Percentiles rank a stretch among this genome's conserved stretches.
Conservation (phyloP, 2,888 invertebrate species). For the Hypena proboscidalis region DNA sequence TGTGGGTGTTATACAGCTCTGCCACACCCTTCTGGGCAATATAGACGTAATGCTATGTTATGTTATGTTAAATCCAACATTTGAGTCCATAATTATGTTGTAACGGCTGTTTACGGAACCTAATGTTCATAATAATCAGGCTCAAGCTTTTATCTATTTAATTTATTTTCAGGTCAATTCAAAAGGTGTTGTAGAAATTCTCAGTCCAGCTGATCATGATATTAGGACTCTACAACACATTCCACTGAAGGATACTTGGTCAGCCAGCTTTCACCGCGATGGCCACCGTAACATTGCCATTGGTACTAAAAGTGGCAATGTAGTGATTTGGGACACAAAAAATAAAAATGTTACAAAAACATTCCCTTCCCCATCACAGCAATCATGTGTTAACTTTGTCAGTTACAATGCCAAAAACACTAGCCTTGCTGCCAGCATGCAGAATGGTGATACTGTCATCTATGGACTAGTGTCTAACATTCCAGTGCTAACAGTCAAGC, state of each 20-base stretch:
- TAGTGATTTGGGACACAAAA: slow-evolving; percentile 81
- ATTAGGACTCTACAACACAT: slow-evolving; percentile 76
- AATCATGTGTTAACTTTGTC: slow-evolving; percentile 68
- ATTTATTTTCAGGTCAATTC: slow-evolving; percentile 69
- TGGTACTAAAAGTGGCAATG: slow-evolving; percentile 76
- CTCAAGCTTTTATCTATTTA: slow-evolving; percentile 3
- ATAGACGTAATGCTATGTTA: too few relatives aligned
- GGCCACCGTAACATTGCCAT: slow-evolving; percentile 77
- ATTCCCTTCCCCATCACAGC: slow-evolving; percentile 71
- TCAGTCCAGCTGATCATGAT: slow-evolving; percentile 74
- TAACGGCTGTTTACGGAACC: too few relatives aligned
- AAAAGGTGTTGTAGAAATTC: slow-evolving; percentile 74
- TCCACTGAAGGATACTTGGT: slow-evolving; percentile 77
- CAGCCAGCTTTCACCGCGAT: slow-evolving; percentile 77
- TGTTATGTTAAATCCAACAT: too few relatives aligned
- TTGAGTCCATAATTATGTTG: too few relatives aligned
- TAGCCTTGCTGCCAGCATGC: slow-evolving; percentile 76
- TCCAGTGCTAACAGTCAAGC: slow-evolving; percentile 72
- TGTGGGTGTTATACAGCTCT: too few relatives aligned
- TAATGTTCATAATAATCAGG: too few relatives aligned
- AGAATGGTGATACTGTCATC: slow-evolving; percentile 79
- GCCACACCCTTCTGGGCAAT: too few relatives aligned
- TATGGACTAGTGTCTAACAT: slow-evolving; percentile 81
- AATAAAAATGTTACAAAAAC: slow-evolving; percentile 76
- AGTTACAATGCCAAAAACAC: slow-evolving; percentile 81